Evolutionary conservation across 2,888 invertebrate genomes (phyloP), one percentile per base, ranked within the genome.

Genomic region (Junonia oenone): DNA sequence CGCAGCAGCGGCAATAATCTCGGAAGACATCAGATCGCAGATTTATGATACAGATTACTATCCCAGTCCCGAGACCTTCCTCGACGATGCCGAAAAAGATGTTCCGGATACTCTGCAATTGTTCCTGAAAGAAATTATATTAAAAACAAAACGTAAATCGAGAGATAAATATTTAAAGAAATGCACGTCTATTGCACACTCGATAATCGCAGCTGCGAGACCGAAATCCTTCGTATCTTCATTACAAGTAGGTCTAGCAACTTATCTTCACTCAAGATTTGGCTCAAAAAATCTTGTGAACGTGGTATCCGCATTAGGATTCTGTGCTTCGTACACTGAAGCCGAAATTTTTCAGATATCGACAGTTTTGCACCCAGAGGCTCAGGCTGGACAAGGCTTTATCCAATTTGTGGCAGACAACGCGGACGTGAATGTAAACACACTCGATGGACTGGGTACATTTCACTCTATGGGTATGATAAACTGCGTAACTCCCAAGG

Each of bases 1-100:
- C 72, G 71, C 73, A 69, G 76, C 77, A 51, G 75, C 74, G 51
- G 71, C 72, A 46, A 76, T 78, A 66, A 68, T 76, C 69, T 68
- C 70, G 51, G 72, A 78, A 72, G 76, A 80, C 61, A 78, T 78
- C 45, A 62, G 70, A 68, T 63, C 71, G 61, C 62, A 67, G 54
- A 60, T 71, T 61, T 67, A 72, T 65, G 70, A 75, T 65, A 75
- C 67, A 27, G 66, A 72, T 51, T 62, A 66, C 54, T 78, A 75
- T 73, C 69, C 73, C 64, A 69, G 74, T 65, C 68, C 74, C 26
- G 68, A 58, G 69, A 65, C 72, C 71, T 75, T 67, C 63, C 26
- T 64, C 55, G 64, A 67, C 61, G 9, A 33, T 63, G 68, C 68
- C 67, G 70, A 66, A 61, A 49, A 63, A 58, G 59, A 63, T 58